Percentiles rank a stretch among this genome's conserved stretches.
phyloP scores from a whole-genome alignment of 2,113 vertebrate species.

The Sinocyclocheilus rhinocerous region DNA sequence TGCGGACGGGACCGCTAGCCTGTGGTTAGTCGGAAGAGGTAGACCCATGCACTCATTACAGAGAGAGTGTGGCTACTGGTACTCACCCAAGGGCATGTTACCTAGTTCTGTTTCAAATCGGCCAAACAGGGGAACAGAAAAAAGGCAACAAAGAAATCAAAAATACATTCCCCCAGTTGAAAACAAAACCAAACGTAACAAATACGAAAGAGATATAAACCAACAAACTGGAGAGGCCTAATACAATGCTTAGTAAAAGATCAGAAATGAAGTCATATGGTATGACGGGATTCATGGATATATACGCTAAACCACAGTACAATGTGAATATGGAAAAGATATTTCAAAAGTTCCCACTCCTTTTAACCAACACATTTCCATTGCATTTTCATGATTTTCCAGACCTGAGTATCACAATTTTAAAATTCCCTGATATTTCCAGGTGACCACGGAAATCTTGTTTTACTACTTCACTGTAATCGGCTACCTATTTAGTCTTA shows the following conservation, averaged over 20 bases:
- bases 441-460: neutral
- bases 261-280: neutral
- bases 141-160: conserved; percentile 89
- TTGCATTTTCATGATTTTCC: too few species aligned
- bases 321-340: neutral
- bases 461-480: neutral
- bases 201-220: neutral
- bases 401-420: neutral
- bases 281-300: neutral
- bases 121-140: conserved; percentile 82
- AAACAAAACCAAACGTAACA: neutral
- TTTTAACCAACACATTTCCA: neutral
- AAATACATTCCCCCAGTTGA: conserved; percentile 75
- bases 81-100: conserved; percentile 93
- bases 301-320: neutral
- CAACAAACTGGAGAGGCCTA: too few species aligned
- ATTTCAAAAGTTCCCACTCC: neutral
- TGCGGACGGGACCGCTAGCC: conserved; percentile 56
- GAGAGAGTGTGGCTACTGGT: conserved; percentile 74
- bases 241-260: too few species aligned
- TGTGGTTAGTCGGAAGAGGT: conserved; percentile 67
- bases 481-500: neutral
- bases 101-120: conserved; percentile 94
- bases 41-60: conserved; percentile 84
- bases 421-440: neutral